Evolutionary conservation across 2,888 invertebrate genomes (phyloP).

Genomic region (Thera britannica): DNA sequence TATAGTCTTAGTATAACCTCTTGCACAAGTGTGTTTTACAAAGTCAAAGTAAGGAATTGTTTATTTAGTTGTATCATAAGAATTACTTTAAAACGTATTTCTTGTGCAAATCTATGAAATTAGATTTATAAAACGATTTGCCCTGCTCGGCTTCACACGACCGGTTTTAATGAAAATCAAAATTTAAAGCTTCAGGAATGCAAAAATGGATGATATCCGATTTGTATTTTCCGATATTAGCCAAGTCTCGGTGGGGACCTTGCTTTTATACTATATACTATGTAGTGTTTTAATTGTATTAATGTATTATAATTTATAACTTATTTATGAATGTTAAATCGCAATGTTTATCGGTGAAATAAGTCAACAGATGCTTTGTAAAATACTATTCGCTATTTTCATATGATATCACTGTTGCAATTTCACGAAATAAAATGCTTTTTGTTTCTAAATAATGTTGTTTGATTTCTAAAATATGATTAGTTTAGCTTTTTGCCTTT

Average conservation of each 20-base stretch:
- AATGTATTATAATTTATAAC: slow-evolving; percentile 11
- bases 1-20: too few species aligned
- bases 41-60: too few species aligned
- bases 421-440: slow-evolving; percentile 49
- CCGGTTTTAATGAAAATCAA: too few species aligned
- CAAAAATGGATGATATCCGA: too few species aligned
- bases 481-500: neutral
- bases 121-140: neutral
- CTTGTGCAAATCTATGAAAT: slow-evolving; percentile 3
- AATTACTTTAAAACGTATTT: too few species aligned
- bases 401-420: slow-evolving; percentile 36
- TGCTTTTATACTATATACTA: neutral
- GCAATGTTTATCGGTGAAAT: slow-evolving; percentile 16
- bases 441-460: slow-evolving; percentile 32
- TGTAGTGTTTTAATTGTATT: neutral
- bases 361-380: slow-evolving; percentile 16
- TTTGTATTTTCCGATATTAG: too few species aligned
- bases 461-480: slow-evolving; percentile 17
- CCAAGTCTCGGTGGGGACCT: too few species aligned
- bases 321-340: slow-evolving; percentile 31
- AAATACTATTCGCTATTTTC: slow-evolving; percentile 12
- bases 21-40: too few species aligned
- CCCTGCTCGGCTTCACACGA: too few species aligned
- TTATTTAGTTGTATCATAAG: too few species aligned
- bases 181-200: too few species aligned